phyloP scores from a whole-genome alignment of 2,888 invertebrate genomes.

The Icerya purchasi region DNA sequence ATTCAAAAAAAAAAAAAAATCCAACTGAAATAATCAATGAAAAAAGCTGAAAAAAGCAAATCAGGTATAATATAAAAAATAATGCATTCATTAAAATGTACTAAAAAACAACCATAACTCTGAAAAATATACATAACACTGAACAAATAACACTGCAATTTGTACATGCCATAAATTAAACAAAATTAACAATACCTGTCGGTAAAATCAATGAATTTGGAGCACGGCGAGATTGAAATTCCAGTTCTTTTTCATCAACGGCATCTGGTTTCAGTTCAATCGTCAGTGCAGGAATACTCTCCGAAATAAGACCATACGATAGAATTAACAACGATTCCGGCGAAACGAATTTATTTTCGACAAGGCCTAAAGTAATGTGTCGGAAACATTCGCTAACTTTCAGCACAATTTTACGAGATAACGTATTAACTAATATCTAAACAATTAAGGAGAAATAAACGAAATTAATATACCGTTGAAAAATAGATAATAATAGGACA shows the following conservation, averaged over 20 bases:
- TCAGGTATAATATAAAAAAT: no score
- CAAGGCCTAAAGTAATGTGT: conserved; percentile 57
- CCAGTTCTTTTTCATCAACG: conserved; percentile 25
- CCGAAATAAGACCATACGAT: conserved; percentile 56
- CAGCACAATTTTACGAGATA: conserved; percentile 53
- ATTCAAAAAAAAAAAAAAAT: no score
- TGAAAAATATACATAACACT: no score
- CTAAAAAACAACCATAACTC: no score
- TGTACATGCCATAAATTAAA: no score
- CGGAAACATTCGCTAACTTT: conserved; percentile 63
- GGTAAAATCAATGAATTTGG: conserved; percentile 61
- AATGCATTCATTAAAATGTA: no score
- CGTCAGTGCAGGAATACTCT: conserved; percentile 41
- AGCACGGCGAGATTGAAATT: conserved; percentile 23
- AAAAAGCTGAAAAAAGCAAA: no score
- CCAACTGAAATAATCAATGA: no score
- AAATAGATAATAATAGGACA: no score
- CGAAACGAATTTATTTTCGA: conserved; percentile 55
- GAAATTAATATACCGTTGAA: no score
- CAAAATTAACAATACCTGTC: conserved; percentile 25
- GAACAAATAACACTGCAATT: no score
- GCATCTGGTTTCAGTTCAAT: conserved; percentile 24
- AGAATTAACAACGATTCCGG: conserved; percentile 54
- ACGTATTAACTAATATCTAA: conserved; percentile 41
- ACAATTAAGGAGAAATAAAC: no score